phyloP scores from a whole-genome alignment of 2,888 invertebrate genomes.

The Andrena hattorfiana region DNA sequence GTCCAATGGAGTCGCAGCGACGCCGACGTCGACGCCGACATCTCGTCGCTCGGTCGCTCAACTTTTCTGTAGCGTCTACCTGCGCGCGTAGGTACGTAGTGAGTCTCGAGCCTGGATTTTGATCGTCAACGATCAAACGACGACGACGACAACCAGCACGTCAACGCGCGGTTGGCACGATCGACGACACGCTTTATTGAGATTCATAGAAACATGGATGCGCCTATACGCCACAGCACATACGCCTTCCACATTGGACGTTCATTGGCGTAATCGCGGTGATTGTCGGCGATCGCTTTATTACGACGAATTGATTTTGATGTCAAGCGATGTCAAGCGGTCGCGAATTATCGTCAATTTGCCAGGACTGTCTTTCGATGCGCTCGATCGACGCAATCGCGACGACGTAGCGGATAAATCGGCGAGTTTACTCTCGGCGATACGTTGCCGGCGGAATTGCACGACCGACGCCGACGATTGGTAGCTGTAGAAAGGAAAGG shows the following conservation, averaged over 20 bases:
- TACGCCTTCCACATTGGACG: slow-evolving; percentile 77
- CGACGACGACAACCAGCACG: not conserved
- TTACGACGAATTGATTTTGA: slow-evolving; percentile 83
- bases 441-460: not conserved
- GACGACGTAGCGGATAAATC: not conserved
- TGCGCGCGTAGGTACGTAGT: not conserved
- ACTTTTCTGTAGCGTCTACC: not conserved
- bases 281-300: slow-evolving; percentile 83
- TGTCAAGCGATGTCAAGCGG: slow-evolving; percentile 84
- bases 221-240: slow-evolving; percentile 47
- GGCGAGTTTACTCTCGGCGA: not conserved
- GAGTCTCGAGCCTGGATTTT: not conserved
- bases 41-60: not conserved
- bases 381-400: slow-evolving; percentile 51
- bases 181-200: slow-evolving; percentile 51
- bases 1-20: too few species aligned
- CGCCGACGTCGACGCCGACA: too few species aligned
- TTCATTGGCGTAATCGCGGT: slow-evolving; percentile 81
- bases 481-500: not conserved
- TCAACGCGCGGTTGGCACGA: slow-evolving; percentile 3
- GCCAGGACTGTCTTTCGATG: slow-evolving; percentile 64
- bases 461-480: not conserved
- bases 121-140: not conserved
- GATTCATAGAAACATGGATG: slow-evolving; percentile 61
- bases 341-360: slow-evolving; percentile 82